Base-by-base conservation (phyloP, 2,113 vertebrate genomes). In the Chamaea fasciata region DNA sequence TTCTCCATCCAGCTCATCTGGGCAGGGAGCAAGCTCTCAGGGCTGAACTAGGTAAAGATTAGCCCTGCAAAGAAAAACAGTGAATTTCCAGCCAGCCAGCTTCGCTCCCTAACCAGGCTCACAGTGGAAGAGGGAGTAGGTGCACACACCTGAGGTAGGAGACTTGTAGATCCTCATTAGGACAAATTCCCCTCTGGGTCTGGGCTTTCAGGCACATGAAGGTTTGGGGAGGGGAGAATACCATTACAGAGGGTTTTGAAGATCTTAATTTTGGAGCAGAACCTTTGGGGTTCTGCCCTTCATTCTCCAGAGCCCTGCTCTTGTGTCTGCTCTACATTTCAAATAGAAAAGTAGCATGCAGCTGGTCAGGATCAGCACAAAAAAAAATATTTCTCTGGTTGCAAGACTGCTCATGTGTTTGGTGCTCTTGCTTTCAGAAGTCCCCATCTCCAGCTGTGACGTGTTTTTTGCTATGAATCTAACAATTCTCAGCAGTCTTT, bases 361-460 rank as follows among this genome's bases (percentile, higher is more conserved):
- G 52, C 27, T 2, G 0, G 39, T 9, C 79, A 89, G 73, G 64
- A 74, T 78, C 60, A 62, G 52, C 41, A 78, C 53, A 78, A 67
- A 83, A 80, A 37, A 84, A 87, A 57, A 73, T 33, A 44, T 68
- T 89, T 35, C 53, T 87, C 60, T 60, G 30, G 7, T 46, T 90
- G 68, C 56, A 94, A 77, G 81, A 59, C 52, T 87, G 55, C n/a
- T 84, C 44, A 1, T 79, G 30, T 37, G 24, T 89, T 95, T 92
- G 73, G 75, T 79, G 37, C 56, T 90, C 73, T 82, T 75, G 47
- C 56, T 90, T 83, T 89, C 11, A 2, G 22, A 91, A 94, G 85
- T 80, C 60, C 81, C 46, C 39, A 37, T 93, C 75, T 96, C 95
- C 90, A 92, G 71, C 85, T 94, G 86, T 53, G 69, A 75, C 73